Evolutionary conservation across 2,888 invertebrate species (phyloP).

Genomic region (Drosophila koepferae): DNA sequence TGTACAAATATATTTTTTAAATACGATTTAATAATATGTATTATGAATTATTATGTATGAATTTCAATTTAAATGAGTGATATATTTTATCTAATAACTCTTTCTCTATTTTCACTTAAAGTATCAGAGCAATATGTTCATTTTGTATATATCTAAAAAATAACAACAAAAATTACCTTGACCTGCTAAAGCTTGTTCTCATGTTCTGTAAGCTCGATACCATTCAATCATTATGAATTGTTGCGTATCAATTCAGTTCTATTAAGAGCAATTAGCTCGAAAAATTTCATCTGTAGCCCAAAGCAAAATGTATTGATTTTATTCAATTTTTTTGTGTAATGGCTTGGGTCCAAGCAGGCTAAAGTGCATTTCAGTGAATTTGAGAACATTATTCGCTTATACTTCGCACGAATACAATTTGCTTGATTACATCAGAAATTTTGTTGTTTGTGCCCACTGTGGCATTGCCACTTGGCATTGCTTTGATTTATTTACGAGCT

Average conservation of each 20-base stretch:
- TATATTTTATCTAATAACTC: background rate
- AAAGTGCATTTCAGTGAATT: no score
- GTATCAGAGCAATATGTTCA: background rate
- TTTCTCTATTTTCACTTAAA: background rate
- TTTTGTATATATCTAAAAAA: no score
- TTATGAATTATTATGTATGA: no score
- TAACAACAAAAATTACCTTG: background rate
- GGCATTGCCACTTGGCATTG: constrained; percentile 26
- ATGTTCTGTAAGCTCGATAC: background rate
- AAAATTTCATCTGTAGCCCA: no score
- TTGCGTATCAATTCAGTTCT: background rate
- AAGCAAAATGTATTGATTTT: no score
- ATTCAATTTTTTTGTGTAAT: no score
- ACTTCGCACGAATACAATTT: background rate
- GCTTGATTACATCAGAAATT: background rate
- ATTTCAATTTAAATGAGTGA: background rate
- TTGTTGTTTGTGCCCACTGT: constrained; percentile 51
- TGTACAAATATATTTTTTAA: background rate
- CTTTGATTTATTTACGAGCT: constrained; percentile 65
- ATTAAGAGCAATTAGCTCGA: background rate
- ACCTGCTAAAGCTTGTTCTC: background rate
- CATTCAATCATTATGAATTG: background rate
- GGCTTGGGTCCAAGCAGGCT: no score
- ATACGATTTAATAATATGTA: no score
- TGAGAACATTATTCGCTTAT: background rate